Evolutionary conservation across 2,888 invertebrate genomes (phyloP), one percentile per base, ranked within the genome.

Genomic region (Stenolophus ochropezus): DNA sequence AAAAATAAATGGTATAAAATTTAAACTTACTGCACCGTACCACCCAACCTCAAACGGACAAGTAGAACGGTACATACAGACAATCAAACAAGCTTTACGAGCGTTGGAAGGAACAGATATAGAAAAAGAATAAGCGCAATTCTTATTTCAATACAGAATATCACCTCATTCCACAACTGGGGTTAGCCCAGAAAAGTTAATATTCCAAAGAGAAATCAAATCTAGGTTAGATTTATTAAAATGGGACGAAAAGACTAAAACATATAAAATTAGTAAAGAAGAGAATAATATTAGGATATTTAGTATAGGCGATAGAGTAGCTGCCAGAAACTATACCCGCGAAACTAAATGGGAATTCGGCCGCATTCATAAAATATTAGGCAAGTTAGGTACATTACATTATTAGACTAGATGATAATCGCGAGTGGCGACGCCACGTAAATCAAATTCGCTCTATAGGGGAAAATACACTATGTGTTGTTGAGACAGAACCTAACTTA

Each of bases 341-440:
- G 21, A 74, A 23, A 65, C 82, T 16, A 83, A 85, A 82, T 85
- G 84, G 84, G 33, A 81, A 78, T 84, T 84, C 58, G 84, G 84
- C 49, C 73, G 5, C 27, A 76, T 85, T 42, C 16, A 65, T 6
- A 27, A 82, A 76, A 83, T 53, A 76, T 20, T 83, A n/a, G 84
- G 83, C 4, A 82, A 82, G 49, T 74, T 84, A 80, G 82, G 27
- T 27, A 27, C 5, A 84, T 80, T 84, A 84, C 75, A n/a, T 79
- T 42, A 61, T 85, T n/a, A 53, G 79, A 53, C 82, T 84, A 77
- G 84, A 84, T 82, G 83, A 85, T 82, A 83, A 82, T 5, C 47
- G 82, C 73, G 51, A 49, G 6, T 84, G 84, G 84, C 80, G 75
- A 47, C 76, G 83, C 73, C 84, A 84, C 69, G 33, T 84, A 20